Evolutionary conservation across 1,140 invertebrate species (phyloP), one percentile per base, ranked within the genome.

Genomic region (Paraescarpia echinospica): DNA sequence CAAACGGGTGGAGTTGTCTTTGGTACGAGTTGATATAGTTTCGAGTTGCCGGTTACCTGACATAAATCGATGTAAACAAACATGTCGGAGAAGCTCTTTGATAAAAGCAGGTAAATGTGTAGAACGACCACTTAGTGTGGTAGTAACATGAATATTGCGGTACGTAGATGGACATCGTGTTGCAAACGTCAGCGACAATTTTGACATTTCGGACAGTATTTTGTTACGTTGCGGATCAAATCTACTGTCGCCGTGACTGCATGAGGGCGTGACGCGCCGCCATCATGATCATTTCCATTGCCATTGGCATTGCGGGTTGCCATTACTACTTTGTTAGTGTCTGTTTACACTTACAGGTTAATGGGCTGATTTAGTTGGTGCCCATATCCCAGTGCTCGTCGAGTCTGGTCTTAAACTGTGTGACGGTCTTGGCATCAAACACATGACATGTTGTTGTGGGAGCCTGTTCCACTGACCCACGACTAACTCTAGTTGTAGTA

Each of bases 51-150:
- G 59, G 59, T 77, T 77, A 77, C 59, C 59, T 31, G 14, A 77
- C 59, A 77, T 77, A 77, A 77, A 77, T 77, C 59, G 59, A 77
- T 77, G 59, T 77, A 77, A 77, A 77, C 59, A 77, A 77, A 77
- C 59, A 77, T 77, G 59, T 77, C 59, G 59, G 59, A 77, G 59
- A 77, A 77, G 59, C 59, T 77, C 0, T 77, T 77, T 77, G 59
- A 77, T 31, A 77, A 77, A 77, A 77, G 59, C 59, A 77, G 59
- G 59, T 77, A 77, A 77, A 77, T 77, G 12, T 77, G 2, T 18
- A 77, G 22, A 77, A 27, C 27, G 59, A 77, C 22, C 59, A 77
- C 59, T 27, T 18, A 31, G 18, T 77, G 8, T 77, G 59, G 59
- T 77, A 77, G 59, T 77, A 77, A 27, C 27, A 31, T 77, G 2